Evolutionary conservation across 2,797 vertebrate genomes (phyloP).

Genomic region (Danio aesculapii): DNA sequence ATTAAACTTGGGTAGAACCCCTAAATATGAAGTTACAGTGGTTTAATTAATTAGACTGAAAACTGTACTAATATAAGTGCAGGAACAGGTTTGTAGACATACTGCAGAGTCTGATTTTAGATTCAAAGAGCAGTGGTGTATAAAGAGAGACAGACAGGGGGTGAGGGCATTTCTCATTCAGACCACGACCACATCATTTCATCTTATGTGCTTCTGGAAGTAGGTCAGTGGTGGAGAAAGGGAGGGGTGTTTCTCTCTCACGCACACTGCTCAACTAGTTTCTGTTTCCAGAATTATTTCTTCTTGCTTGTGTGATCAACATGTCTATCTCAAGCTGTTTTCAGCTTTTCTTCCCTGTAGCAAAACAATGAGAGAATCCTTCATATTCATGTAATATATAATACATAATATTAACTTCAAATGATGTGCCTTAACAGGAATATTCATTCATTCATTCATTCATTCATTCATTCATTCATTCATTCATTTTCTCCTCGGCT

Average conservation of each 20-base stretch:
- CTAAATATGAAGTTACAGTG: not conserved
- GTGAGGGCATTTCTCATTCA: constrained; percentile 73
- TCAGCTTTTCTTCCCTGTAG: not conserved
- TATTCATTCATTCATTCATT: too few species aligned
- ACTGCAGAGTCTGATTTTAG: constrained; percentile 6
- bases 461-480: too few species aligned
- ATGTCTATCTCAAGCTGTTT: not conserved
- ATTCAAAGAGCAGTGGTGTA: not conserved
- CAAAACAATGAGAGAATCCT: not conserved
- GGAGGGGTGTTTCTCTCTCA: constrained; percentile 8
- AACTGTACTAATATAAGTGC: not conserved
- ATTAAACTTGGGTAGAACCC: too few species aligned
- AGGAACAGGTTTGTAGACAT: not conserved
- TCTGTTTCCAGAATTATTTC: not conserved
- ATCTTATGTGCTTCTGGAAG: constrained; percentile 68
- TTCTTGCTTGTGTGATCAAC: not conserved
- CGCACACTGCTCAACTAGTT: not conserved
- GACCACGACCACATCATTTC: constrained; percentile 67
- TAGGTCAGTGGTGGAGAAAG: constrained; percentile 76
- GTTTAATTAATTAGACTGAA: constrained; percentile 4
- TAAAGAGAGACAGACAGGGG: not conserved
- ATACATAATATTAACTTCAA: too few species aligned
- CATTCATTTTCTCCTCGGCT: too few species aligned
- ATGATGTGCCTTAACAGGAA: too few species aligned
- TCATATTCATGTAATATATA: too few species aligned